Percentiles rank a stretch among this genome's conserved stretches.
Conservation (phyloP, 2,113 vertebrate genomes). For the Amblyopsis rosae region DNA sequence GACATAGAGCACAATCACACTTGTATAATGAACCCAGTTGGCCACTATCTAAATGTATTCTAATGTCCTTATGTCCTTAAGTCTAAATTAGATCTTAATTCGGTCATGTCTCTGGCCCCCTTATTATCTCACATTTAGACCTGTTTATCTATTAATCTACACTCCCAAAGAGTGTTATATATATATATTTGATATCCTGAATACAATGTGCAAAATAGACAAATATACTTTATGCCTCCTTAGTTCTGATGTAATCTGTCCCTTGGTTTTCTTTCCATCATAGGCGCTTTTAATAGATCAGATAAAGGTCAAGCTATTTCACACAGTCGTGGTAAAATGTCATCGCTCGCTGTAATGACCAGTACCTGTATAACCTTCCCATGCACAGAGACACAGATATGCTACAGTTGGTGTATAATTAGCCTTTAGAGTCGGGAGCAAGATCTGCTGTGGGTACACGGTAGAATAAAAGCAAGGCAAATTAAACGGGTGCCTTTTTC, state of each 20-base stretch:
- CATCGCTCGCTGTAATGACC: slow-evolving; percentile 76
- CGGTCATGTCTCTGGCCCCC: slow-evolving; percentile 29
- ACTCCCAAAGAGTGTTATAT: slow-evolving; percentile 26
- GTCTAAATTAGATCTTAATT: too few relatives aligned
- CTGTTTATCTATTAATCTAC: slow-evolving; percentile 52
- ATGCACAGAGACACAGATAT: slow-evolving; percentile 39
- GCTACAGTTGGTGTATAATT: slow-evolving; percentile 62
- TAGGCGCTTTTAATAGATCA: slow-evolving; percentile 72
- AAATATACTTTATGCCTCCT: slow-evolving; percentile 41
- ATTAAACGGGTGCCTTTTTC: slow-evolving; percentile 7
- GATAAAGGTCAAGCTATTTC: slow-evolving; percentile 76
- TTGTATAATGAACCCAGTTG: too few relatives aligned
- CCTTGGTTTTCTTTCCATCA: slow-evolving; percentile 62
- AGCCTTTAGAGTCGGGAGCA: slow-evolving; percentile 23
- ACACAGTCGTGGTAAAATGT: slow-evolving; percentile 75
- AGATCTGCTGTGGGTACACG: not conserved
- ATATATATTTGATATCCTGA: slow-evolving; percentile 36
- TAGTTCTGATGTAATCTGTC: slow-evolving; percentile 49
- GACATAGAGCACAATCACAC: too few relatives aligned
- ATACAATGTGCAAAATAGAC: slow-evolving; percentile 45
- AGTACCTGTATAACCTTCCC: slow-evolving; percentile 62
- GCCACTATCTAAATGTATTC: too few relatives aligned
- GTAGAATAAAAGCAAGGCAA: not conserved
- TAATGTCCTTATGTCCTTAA: too few relatives aligned
- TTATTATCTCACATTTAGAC: slow-evolving; percentile 37